Base-by-base conservation (phyloP, 2,113 vertebrate species). In the Psilopogon haemacephalus region DNA sequence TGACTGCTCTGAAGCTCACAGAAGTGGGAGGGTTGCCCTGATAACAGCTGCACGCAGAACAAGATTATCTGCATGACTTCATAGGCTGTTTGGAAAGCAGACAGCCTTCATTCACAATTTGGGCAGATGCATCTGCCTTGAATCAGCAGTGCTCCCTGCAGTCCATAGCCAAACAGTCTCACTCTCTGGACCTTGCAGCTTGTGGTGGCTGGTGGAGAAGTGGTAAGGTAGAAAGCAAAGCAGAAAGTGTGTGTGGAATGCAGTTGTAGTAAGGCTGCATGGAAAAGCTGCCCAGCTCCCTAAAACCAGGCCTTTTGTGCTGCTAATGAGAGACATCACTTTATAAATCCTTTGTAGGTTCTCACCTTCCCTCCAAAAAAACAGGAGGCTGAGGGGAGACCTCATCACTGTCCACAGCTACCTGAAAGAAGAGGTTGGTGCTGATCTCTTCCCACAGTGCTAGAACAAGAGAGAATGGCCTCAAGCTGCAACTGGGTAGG, bases 101-200 rank as follows among this genome's bases (percentile, higher is more conserved):
- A 30, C 60, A 19, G 48, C 54, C 85, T 70, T 84, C 85, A 77
- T 86, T 94, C 85, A 95, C 92, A 82, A 50, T 55, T 68, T 75
- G 88, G 58, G 64, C 75, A 32, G 88, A 69, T 71, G 63, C 84
- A 90, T 95, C 97, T 89, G 88, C 84, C 90, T 87, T 95, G 96
- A 94, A 91, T 94, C 95, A 94, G 94, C 86, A 90, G 84, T 83
- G 93, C 81, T 86, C 88, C 79, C 62, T 84, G 84, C 88, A 91
- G 84, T 88, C 70, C 42, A 11, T 16, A 73, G 85, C 92, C 77
- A 48, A 82, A 83, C 30, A 89, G 73, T 80, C 74, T 65, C 82
- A 17, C 72, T 94, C 70, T 75, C 76, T 37, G 64, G 88, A 55
- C 23, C 59, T 78, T 24, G 3, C 50, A 64, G 73, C 83, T 73